Evolutionary conservation across 2,113 vertebrate species (phyloP).

Genomic region (Chaenogobius annularis): DNA sequence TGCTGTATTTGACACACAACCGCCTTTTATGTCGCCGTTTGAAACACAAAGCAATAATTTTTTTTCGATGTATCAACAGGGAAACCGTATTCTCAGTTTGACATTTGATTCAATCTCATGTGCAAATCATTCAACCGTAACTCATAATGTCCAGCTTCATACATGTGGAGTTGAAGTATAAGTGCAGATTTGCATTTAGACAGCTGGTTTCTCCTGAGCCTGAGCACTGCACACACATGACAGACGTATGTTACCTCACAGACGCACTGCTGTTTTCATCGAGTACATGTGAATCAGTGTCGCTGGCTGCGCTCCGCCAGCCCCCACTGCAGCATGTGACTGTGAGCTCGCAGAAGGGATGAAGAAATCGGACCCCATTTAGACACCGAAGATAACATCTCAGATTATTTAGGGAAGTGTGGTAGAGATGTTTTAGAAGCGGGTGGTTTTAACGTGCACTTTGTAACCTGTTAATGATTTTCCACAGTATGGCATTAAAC

Average conservation of each 20-base stretch:
- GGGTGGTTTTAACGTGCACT: too few species aligned
- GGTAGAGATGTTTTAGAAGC: not conserved
- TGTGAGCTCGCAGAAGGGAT: not conserved
- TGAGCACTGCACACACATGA: not conserved
- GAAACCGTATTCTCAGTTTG: not conserved
- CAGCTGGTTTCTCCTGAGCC: conserved; percentile 18
- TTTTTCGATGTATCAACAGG: not conserved
- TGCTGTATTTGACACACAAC: not conserved
- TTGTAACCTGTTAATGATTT: too few species aligned
- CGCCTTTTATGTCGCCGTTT: not conserved
- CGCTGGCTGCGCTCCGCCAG: not conserved
- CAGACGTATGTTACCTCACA: conserved; percentile 28
- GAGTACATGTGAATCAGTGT: conserved; percentile 25
- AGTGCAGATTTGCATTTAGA: conserved; percentile 36
- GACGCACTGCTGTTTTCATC: conserved; percentile 14
- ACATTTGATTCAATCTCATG: not conserved
- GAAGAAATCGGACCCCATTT: not conserved
- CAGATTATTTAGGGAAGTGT: not conserved
- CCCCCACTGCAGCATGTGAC: not conserved
- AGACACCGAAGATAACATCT: not conserved
- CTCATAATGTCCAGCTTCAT: not conserved
- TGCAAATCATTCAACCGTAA: not conserved
- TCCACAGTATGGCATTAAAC: too few species aligned
- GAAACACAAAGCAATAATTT: not conserved
- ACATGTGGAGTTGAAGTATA: not conserved